Base-by-base conservation (phyloP, 2,888 invertebrate species). In the Diplolepis rosae region DNA sequence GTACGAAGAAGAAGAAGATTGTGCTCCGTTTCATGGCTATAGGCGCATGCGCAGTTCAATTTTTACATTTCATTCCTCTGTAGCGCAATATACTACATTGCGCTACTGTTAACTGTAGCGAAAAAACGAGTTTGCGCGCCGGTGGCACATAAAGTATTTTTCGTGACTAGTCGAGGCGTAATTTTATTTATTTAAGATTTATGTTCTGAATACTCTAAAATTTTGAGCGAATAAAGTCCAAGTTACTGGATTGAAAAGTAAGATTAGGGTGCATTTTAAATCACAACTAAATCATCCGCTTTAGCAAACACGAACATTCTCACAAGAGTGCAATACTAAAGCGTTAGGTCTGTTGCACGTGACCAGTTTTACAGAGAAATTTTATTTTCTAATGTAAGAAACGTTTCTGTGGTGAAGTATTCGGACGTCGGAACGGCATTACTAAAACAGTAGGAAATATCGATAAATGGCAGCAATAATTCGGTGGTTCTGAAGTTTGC, bases 401-500 rank as follows among this genome's bases (percentile, higher is more conserved):
- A 65, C 66, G 52, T 61, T 73, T 52, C 74, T 66, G 70, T 74
- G 66, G 1, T 28, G 35, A 52, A 22, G 56, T 61, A 69, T 54
- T 66, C 68, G 74, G 67, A 68, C 72, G 70, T 74, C 76, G 76
- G 82, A 81, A 82, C 80, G 78, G 85, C 84, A 85, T 87, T 84
- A 86, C 82, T 86, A 86, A 87, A 86, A 84, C 86, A 85, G 84
- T 82, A 81, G 80, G 76, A 75, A 76, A 72, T 75, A 72, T 72
- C 80, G 82, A 86, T 86, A 87, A 87, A 88, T 86, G 85, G 83
- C 82, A 74, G 84, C 83, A 85, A 86, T 85, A 84, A 85, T 86
- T 79, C 82, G 70, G 70, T 75, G 78, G 76, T 76, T 79, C 78
- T 79, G 76, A 74, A 74, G 48, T 78, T 75, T 73, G 54, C 71